A percentile compares a stretch with the other conserved stretches of the same genome.
Evolutionary conservation across 2,888 invertebrate genomes (phyloP).

Genomic region (Chloroclysta siterata): DNA sequence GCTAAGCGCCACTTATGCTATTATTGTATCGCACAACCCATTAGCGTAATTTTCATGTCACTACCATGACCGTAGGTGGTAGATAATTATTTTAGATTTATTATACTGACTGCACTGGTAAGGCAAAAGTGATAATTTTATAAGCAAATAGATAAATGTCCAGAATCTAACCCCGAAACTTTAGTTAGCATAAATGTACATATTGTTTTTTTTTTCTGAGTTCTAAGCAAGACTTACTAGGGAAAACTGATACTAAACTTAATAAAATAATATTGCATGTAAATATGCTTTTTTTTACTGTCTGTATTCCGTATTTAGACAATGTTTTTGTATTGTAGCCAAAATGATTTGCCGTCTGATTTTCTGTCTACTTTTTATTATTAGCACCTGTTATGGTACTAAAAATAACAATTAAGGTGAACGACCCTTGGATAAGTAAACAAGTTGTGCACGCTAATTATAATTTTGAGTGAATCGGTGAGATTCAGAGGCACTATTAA

Average conservation of each 20-base stretch:
- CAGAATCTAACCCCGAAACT: no score
- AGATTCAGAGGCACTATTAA: no score
- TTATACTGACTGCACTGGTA: background rate
- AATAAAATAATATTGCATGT: no score
- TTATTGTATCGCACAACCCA: constrained; percentile 13
- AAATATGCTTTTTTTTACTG: background rate
- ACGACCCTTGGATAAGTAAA: background rate
- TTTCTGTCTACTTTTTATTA: no score
- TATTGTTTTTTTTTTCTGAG: no score
- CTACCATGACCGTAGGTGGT: constrained; percentile 14
- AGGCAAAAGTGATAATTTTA: background rate
- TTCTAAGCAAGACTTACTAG: no score
- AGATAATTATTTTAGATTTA: background rate
- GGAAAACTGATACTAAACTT: no score
- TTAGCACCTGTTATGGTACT: no score
- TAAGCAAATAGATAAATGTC: background rate
- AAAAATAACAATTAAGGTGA: background rate
- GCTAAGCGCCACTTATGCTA: constrained; percentile 15
- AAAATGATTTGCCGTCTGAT: no score
- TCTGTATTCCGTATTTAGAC: no score
- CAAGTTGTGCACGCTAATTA: background rate
- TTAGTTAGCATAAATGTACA: no score
- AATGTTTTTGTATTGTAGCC: no score
- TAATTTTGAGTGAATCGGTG: background rate
- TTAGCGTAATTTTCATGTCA: constrained; percentile 19